A percentile compares a stretch with the other conserved stretches of the same genome.
Conservation (phyloP, 1,140 invertebrate species). For the Octopus sinensis region DNA sequence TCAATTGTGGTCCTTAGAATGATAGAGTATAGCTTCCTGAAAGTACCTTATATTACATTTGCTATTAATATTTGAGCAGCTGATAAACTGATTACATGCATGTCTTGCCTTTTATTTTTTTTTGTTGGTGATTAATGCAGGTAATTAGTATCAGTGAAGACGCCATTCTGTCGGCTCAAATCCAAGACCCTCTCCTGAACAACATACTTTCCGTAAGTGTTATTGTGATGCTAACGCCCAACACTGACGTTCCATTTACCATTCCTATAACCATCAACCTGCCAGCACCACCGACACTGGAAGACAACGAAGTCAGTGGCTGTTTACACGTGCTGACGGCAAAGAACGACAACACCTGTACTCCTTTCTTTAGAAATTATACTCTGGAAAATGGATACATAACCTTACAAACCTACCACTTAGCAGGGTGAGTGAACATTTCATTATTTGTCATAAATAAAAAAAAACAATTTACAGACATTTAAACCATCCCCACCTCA, state of each 20-base stretch:
- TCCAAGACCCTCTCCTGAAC: neutral
- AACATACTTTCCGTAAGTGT: conserved; percentile 48
- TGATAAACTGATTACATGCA: too few species aligned
- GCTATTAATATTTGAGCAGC: too few species aligned
- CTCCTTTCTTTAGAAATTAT: conserved; percentile 41
- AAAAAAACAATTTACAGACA: too few species aligned
- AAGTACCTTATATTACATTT: too few species aligned
- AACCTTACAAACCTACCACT: conserved; percentile 44
- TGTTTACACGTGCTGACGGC: conserved; percentile 45
- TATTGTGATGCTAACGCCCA: conserved; percentile 38
- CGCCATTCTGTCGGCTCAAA: neutral
- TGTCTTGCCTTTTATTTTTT: too few species aligned
- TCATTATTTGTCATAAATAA: too few species aligned
- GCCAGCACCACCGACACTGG: conserved; percentile 40
- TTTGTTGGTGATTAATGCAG: neutral
- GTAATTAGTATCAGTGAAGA: neutral
- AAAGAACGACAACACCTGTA: conserved; percentile 47
- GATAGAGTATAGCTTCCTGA: too few species aligned
- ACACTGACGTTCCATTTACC: conserved; percentile 35
- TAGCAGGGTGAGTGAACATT: conserved; percentile 39
- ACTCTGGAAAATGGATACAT: conserved; percentile 36
- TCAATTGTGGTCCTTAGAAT: too few species aligned
- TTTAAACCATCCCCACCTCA: too few species aligned
- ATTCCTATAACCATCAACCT: conserved; percentile 40
- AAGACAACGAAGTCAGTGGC: conserved; percentile 27